A percentile compares a stretch with the other conserved stretches of the same genome.
Conservation (phyloP, 2,797 vertebrate species). For the Crotalus adamanteus region DNA sequence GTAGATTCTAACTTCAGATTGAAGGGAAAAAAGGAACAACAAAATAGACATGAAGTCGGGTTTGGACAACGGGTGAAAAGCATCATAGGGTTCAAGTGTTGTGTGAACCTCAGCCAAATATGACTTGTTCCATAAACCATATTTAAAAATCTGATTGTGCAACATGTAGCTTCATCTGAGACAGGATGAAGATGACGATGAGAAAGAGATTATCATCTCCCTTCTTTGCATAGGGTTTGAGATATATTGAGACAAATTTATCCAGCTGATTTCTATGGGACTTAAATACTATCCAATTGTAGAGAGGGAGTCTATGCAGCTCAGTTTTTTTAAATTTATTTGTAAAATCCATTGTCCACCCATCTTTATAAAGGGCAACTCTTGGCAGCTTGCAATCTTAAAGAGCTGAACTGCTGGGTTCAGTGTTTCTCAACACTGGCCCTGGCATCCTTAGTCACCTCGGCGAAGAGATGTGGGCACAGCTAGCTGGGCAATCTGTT, state of each 20-base stretch:
- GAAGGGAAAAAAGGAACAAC: too few species aligned
- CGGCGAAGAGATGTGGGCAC: too few species aligned
- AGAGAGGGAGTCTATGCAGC: background rate
- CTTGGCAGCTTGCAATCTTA: too few species aligned
- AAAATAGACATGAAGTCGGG: too few species aligned
- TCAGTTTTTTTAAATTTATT: background rate
- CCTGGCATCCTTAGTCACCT: too few species aligned
- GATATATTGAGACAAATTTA: background rate
- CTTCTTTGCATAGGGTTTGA: background rate
- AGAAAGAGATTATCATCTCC: background rate
- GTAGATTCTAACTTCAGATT: slow-evolving; percentile 49
- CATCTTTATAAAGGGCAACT: too few species aligned
- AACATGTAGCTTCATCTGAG: background rate
- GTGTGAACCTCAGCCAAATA: background rate
- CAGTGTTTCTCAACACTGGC: too few species aligned
- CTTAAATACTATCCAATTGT: background rate
- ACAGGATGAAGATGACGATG: background rate
- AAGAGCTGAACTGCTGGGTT: too few species aligned
- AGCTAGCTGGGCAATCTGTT: too few species aligned
- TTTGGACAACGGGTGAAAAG: slow-evolving; percentile 33
- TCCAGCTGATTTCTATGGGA: background rate
- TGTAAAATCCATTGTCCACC: too few species aligned
- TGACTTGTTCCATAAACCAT: background rate
- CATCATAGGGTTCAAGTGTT: background rate
- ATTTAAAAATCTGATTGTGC: background rate